Evolutionary conservation across 2,888 invertebrate species (phyloP).

Genomic region (Acanthosepion pharaonis): DNA sequence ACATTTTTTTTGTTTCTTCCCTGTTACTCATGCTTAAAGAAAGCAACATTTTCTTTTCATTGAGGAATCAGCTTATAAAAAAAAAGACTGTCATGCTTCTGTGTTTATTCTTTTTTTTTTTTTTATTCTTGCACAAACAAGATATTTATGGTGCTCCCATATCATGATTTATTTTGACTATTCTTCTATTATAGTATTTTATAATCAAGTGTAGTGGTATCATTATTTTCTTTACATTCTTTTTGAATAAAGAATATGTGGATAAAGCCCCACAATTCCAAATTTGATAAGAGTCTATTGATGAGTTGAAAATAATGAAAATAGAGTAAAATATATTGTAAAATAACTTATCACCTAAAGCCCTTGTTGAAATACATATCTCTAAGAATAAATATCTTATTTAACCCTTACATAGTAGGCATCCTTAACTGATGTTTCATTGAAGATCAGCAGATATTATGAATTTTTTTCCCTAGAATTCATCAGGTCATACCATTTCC

Average conservation of each 20-base stretch:
- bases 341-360: too few relatives aligned
- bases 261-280: background rate
- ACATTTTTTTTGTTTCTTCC: background rate
- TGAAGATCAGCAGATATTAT: too few relatives aligned
- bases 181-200: background rate
- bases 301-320: background rate
- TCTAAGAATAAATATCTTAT: too few relatives aligned
- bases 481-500: too few relatives aligned
- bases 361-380: too few relatives aligned
- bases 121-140: background rate
- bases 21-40: background rate
- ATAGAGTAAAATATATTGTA: too few relatives aligned
- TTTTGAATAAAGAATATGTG: background rate
- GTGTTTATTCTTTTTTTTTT: background rate
- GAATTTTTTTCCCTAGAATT: too few relatives aligned
- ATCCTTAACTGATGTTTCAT: too few relatives aligned
- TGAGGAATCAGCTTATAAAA: background rate
- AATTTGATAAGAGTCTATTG: background rate
- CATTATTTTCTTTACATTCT: background rate
- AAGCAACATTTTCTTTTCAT: background rate
- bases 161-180: background rate
- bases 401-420: too few relatives aligned
- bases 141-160: background rate
- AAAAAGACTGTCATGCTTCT: background rate
- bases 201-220: background rate